Percentiles rank a stretch among this genome's conserved stretches.
Conservation (phyloP, 2,113 vertebrate species). For the Dromas ardeola region DNA sequence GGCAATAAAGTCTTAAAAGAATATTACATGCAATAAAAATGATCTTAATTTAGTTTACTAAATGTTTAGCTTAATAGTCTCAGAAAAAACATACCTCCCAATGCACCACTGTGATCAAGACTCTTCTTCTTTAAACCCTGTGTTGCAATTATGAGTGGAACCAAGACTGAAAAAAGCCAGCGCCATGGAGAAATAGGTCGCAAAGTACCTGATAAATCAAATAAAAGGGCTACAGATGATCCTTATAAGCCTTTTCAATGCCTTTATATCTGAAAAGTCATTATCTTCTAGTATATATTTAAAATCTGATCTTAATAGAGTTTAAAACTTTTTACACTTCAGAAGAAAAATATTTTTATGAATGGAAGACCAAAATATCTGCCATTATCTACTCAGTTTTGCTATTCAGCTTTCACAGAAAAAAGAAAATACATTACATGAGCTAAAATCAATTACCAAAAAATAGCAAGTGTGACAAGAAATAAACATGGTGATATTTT, state of each 20-base stretch:
- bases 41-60: not conserved
- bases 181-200: conserved; percentile 93
- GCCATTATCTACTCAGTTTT: not conserved
- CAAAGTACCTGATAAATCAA: conserved; percentile 79
- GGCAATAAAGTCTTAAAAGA: not conserved
- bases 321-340: not conserved
- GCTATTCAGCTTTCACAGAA: not conserved
- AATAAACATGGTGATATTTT: not conserved
- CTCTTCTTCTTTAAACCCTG: conserved; percentile 87
- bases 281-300: not conserved
- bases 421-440: not conserved
- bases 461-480: not conserved
- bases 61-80: not conserved
- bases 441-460: not conserved
- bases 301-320: not conserved
- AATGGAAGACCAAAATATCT: not conserved
- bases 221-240: not conserved
- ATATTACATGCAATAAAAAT: not conserved
- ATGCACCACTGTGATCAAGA: conserved; percentile 86
- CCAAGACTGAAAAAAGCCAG: conserved; percentile 91
- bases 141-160: conserved; percentile 80
- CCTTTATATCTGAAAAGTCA: not conserved
- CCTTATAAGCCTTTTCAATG: not conserved
- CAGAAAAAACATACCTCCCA: conserved; percentile 82
- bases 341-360: not conserved